These are phyloP conservation scores for Philopotamus ludificatus DNA, from an alignment of 1,140 invertebrate species.

Conservation along the genomic window DNA sequence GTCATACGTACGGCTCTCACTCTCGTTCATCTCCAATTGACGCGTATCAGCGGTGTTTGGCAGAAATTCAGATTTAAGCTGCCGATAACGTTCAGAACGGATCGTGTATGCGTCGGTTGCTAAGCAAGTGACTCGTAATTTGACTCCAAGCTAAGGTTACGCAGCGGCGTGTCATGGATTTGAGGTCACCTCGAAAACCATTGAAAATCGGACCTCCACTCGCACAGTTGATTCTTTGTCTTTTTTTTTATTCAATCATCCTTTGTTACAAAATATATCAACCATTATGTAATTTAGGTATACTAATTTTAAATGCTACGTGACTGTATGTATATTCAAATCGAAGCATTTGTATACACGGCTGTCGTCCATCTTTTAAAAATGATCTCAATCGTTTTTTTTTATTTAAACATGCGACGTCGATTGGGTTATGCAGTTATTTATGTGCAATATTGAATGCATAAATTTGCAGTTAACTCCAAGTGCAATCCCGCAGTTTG, in stretches of 20 bases:
- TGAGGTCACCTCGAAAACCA: constrained; percentile 41
- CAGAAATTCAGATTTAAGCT: neutral
- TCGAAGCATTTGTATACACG: neutral
- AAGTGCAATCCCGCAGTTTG: too few relatives aligned
- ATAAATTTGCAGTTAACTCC: neutral
- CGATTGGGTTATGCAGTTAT: neutral
- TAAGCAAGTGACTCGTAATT: constrained; percentile 5
- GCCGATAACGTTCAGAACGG: neutral
- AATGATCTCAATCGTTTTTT: neutral
- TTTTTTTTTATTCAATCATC: constrained; percentile 15
- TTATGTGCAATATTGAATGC: neutral
- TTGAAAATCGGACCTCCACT: constrained; percentile 35
- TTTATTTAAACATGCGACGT: neutral
- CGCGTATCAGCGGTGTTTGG: too few relatives aligned
- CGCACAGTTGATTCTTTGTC: constrained; percentile 25
- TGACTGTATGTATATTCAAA: too few relatives aligned
- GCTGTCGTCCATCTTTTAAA: neutral
- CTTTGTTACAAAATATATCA: neutral
- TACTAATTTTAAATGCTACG: too few relatives aligned
- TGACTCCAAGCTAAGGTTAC: constrained; percentile 16
- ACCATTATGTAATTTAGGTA: too few relatives aligned
- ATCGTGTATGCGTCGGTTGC: neutral
- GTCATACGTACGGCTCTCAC: too few relatives aligned
- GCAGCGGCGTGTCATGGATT: constrained; percentile 24
- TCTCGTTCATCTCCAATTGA: too few relatives aligned